Evolutionary conservation across 64 coral and sea anemone species (phyloP).

Genomic region (Orbicella faveolata): DNA sequence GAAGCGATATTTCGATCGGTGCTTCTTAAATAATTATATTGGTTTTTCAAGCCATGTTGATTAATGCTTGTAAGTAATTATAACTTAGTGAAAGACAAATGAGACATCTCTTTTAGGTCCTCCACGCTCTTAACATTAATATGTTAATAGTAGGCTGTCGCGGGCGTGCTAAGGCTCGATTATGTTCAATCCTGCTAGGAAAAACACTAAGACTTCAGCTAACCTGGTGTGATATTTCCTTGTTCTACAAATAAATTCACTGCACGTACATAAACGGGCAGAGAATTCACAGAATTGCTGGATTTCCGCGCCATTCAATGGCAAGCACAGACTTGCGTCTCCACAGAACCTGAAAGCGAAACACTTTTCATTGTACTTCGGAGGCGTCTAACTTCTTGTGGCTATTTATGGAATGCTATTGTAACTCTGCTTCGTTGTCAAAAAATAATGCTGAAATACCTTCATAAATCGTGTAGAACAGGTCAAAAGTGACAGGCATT

Average conservation of each 20-base stretch:
- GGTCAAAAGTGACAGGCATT: no score
- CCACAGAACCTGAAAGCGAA: not conserved
- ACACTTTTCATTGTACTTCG: not conserved
- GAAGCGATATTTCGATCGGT: not conserved
- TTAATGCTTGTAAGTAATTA: not conserved
- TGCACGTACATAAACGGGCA: not conserved
- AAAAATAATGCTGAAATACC: no score
- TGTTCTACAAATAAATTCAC: not conserved
- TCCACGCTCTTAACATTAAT: constrained; percentile 5
- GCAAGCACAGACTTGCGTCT: not conserved
- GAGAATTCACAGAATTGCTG: not conserved
- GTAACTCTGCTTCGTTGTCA: no score
- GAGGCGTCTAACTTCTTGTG: not conserved
- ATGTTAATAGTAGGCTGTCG: not conserved
- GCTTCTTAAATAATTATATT: constrained; percentile 11
- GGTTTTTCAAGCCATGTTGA: not conserved
- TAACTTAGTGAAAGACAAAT: constrained; percentile 14
- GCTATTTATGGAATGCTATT: not conserved
- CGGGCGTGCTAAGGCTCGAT: not conserved
- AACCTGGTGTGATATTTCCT: not conserved
- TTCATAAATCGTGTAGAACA: no score
- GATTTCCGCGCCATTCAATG: not conserved
- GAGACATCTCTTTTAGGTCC: not conserved
- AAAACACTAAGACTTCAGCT: not conserved
- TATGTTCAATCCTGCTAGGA: not conserved